phyloP scores from a whole-genome alignment of 2,797 vertebrate genomes.

The Coregonus sp. region DNA sequence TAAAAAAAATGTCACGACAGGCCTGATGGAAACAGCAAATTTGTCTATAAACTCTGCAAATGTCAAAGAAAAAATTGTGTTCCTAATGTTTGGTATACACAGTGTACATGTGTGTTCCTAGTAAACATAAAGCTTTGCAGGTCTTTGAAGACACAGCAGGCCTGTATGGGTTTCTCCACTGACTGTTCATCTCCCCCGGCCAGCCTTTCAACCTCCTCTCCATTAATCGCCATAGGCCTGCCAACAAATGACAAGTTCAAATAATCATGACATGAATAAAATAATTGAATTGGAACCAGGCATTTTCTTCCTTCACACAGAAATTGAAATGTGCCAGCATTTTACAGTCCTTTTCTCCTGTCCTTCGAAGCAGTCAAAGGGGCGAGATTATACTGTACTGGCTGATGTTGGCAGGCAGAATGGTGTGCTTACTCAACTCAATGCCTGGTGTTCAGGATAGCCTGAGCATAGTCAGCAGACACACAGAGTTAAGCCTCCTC shows the following conservation, averaged over 20 bases:
- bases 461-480: background rate
- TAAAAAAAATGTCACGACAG: no score
- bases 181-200: background rate
- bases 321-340: background rate
- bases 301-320: background rate
- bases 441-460: slow-evolving; percentile 1
- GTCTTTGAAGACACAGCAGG: background rate
- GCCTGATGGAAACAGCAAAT: no score
- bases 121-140: background rate
- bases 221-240: background rate
- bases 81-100: background rate
- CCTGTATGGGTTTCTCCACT: background rate
- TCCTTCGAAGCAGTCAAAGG: background rate
- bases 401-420: background rate
- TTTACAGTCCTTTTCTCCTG: background rate
- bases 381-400: background rate
- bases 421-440: background rate
- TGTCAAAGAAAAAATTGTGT: background rate
- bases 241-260: slow-evolving; percentile 12
- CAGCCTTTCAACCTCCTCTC: slow-evolving; percentile 1
- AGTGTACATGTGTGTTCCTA: background rate
- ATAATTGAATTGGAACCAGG: slow-evolving; percentile 18
- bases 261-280: slow-evolving; percentile 12
- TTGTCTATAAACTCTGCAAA: no score
- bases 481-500: background rate